A percentile compares a stretch with the other conserved stretches of the same genome.
phyloP scores from a whole-genome alignment of 2,113 vertebrate species.

The Leptocoma aspasia region DNA sequence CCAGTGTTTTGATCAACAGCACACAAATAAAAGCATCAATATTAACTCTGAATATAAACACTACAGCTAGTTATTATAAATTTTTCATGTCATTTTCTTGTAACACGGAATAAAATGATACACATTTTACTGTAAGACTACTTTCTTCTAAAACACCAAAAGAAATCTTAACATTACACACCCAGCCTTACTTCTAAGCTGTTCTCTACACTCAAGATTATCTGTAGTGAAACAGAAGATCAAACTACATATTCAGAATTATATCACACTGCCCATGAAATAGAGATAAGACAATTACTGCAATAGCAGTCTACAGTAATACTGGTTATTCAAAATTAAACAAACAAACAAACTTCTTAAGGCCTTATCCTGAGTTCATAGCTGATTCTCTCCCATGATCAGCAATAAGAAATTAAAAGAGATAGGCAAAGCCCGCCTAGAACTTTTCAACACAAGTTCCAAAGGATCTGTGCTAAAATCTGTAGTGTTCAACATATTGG shows the following conservation, averaged over 20 bases:
- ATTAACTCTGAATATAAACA: neutral
- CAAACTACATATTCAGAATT: neutral
- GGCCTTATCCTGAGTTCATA: neutral
- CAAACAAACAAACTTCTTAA: neutral
- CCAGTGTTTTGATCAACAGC: neutral
- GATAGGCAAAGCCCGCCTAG: neutral
- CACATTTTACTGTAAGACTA: neutral
- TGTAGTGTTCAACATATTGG: neutral
- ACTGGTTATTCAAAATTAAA: neutral
- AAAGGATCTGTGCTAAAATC: neutral
- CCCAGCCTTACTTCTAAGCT: neutral
- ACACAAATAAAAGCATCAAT: neutral
- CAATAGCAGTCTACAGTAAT: neutral
- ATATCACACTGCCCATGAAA: neutral
- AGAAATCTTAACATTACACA: neutral
- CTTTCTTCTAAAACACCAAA: neutral
- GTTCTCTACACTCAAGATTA: neutral
- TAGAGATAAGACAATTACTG: neutral
- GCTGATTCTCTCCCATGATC: neutral
- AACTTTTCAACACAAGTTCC: neutral
- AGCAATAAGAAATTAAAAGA: neutral
- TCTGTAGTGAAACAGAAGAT: neutral
- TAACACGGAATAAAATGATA: neutral
- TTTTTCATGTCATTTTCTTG: neutral
- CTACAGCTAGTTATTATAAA: neutral